A percentile compares a stretch with the other conserved stretches of the same genome.
phyloP scores from a whole-genome alignment of 2,113 vertebrate species.

The Mesitornis unicolor region DNA sequence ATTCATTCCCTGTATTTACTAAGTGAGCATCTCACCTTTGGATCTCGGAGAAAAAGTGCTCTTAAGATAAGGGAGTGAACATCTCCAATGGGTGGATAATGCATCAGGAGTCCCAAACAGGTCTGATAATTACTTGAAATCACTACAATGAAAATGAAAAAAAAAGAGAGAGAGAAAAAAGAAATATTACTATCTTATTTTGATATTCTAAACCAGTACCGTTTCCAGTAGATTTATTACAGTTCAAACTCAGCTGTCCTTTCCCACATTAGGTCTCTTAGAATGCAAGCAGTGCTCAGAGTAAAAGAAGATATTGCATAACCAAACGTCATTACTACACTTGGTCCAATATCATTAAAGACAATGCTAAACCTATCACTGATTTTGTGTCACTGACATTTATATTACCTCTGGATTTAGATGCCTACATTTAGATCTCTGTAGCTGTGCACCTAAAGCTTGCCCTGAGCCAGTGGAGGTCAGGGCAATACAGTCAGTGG shows the following conservation, averaged over 20 bases:
- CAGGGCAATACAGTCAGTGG: not conserved
- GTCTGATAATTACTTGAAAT: constrained; percentile 99
- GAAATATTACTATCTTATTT: not conserved
- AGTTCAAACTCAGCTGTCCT: not conserved
- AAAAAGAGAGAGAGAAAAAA: not conserved
- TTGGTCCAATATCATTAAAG: not conserved
- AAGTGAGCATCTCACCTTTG: constrained; percentile 82
- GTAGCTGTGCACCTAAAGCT: not conserved
- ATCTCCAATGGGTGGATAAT: constrained; percentile 93
- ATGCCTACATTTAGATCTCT: not conserved
- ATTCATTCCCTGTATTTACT: not conserved
- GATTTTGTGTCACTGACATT: not conserved
- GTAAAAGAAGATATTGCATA: not conserved
- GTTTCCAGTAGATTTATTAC: not conserved
- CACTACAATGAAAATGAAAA: constrained; percentile 75
- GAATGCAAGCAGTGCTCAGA: not conserved
- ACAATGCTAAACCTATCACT: not conserved
- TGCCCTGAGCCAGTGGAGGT: not conserved
- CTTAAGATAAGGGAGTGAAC: constrained; percentile 93
- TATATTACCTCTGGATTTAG: not conserved
- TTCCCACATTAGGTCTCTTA: not conserved
- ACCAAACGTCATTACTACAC: not conserved
- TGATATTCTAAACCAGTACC: not conserved
- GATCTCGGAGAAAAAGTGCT: constrained; percentile 95
- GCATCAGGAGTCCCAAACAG: constrained; percentile 96